Percentiles rank a stretch among this genome's conserved stretches.
Conservation (phyloP, 1,140 invertebrate species). For the Dufourea novaeangliae region DNA sequence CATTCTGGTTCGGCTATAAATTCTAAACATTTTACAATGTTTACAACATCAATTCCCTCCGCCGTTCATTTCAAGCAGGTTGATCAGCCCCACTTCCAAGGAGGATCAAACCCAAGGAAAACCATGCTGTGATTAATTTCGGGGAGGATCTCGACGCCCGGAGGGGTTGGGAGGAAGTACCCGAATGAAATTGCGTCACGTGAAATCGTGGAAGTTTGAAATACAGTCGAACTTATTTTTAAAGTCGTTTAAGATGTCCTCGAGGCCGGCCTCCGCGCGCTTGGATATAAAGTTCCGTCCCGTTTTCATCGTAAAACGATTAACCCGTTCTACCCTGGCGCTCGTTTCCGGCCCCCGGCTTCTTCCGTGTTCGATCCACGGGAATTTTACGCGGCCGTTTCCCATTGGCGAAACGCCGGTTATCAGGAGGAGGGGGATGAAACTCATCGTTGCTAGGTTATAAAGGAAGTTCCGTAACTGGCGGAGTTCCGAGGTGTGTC, state of each 20-base stretch:
- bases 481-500: background rate
- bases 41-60: no score
- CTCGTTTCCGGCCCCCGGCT: background rate
- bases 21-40: no score
- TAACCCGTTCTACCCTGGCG: background rate
- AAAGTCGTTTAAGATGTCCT: background rate
- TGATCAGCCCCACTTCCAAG: no score
- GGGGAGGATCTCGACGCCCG: no score
- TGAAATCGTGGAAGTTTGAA: no score
- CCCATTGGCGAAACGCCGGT: background rate
- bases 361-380: background rate
- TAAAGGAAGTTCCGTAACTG: background rate
- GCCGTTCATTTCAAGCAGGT: no score
- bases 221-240: background rate
- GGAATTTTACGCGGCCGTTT: background rate
- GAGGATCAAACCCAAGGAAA: no score
- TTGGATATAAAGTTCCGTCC: slow-evolving; percentile 21
- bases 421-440: background rate
- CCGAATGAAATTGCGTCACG: background rate
- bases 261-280: background rate
- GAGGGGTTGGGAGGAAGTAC: background rate
- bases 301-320: slow-evolving; percentile 21
- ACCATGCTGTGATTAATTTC: no score
- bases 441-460: background rate
- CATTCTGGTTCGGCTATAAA: no score